Base-by-base conservation (phyloP, 2,888 invertebrate genomes). In the Acanthacorydalis orientalis region DNA sequence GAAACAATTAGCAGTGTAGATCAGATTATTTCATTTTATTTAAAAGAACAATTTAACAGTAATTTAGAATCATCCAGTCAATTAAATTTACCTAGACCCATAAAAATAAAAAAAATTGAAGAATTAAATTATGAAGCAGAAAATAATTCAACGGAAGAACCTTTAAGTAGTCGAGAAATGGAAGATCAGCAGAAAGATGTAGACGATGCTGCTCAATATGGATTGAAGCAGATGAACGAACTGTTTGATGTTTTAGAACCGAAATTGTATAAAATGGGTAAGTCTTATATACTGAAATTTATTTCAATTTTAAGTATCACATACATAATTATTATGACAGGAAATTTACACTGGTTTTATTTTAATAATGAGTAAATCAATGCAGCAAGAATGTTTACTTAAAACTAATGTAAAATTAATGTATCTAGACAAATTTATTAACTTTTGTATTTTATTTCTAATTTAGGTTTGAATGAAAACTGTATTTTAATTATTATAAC, bases 121-220 rank as follows among this genome's bases (percentile, higher is more conserved):
- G 6, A 14, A n/a, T 12, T 10, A 3, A 14, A n/a, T 37, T 14
- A 12, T 37, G n/a, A 12, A 12, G 7, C 14, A 12, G 14, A 37
- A 12, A 14, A 37, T 37, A 37, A n/a, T 37, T 12, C n/a, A 37
- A 12, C 37, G 1, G 6, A 37, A 1, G 37, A 37, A 12, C 12
- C 14, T n/a, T 7, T 9, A 7, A 12, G 12, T 7, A 37, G 37
- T 37, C n/a, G 37, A 37, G 10, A 12, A 12, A 37, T 37, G 9
- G 37, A 37, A 37, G 37, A 37, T 9, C 34, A 35, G 2, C 35
- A 44, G 15, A 8, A 63, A 48, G 75, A 77, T 53, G 63, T 80
- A n/a, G 62, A 75, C 50, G 76, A 77, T 59, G 82, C 80, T n/a
- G 73, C 77, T 3, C 72, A 77, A 54, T 76, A 74, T 55, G 83